These are phyloP conservation scores for Pelodiscus sinensis DNA, from an alignment of 2,113 vertebrate species.

Conservation along the genomic window DNA sequence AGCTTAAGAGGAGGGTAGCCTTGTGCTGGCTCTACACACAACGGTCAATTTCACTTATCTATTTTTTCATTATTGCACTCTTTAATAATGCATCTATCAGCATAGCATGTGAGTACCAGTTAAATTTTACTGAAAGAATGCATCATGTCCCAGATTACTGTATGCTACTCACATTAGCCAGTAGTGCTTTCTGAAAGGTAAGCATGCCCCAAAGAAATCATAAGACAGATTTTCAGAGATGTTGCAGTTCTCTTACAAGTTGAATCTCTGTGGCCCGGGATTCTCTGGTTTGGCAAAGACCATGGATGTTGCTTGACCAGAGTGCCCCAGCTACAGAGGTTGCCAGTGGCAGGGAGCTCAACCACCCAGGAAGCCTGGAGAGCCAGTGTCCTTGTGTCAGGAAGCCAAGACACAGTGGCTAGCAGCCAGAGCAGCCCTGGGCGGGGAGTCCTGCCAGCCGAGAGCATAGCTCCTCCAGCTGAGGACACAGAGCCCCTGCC, in stretches of 20 bases:
- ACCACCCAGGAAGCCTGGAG: too few species aligned
- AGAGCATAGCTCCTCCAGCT: too few species aligned
- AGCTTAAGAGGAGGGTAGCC: neutral
- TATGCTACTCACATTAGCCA: neutral
- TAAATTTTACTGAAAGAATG: neutral
- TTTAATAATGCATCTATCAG: neutral
- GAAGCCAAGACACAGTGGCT: too few species aligned
- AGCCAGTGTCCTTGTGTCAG: too few species aligned
- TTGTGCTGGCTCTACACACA: neutral
- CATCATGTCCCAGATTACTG: neutral
- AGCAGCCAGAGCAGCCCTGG: too few species aligned
- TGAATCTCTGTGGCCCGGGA: too few species aligned
- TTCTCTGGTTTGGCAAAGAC: too few species aligned
- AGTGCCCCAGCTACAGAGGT: too few species aligned
- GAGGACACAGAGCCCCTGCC: too few species aligned
- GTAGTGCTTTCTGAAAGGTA: neutral
- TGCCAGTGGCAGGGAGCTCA: too few species aligned
- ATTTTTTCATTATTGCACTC: constrained; percentile 2
- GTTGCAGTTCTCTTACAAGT: neutral
- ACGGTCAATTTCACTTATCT: neutral
- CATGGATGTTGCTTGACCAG: too few species aligned
- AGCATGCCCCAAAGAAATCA: neutral
- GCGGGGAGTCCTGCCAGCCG: too few species aligned
- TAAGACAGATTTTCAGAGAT: neutral
- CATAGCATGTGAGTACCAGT: neutral